Conservation (phyloP, 1,140 invertebrate species). For the Lucilia sericata region DNA sequence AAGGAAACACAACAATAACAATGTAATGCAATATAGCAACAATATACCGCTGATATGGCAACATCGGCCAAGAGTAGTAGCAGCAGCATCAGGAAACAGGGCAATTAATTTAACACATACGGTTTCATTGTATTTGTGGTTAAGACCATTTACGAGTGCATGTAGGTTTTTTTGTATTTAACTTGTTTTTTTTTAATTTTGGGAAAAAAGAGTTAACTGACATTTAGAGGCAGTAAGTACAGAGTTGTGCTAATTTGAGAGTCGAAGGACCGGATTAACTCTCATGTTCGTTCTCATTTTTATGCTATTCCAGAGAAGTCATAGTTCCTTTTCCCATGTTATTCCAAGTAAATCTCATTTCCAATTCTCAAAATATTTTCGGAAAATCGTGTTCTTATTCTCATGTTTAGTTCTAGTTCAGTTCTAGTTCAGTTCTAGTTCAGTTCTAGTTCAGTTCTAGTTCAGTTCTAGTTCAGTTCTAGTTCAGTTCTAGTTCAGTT, state of each 20-base stretch:
- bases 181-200: background rate
- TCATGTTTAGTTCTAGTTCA: too few species aligned
- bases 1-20: background rate
- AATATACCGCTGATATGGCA: slow-evolving; percentile 16
- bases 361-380: too few species aligned
- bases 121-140: slow-evolving; percentile 62
- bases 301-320: background rate
- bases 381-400: too few species aligned
- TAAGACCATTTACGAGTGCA: slow-evolving; percentile 48
- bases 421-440: too few species aligned
- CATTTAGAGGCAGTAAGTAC: background rate
- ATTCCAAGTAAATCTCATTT: too few species aligned
- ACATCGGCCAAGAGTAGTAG: background rate
- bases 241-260: background rate
- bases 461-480: too few species aligned
- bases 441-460: too few species aligned
- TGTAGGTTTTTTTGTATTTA: background rate
- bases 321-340: too few species aligned
- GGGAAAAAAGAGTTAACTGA: background rate
- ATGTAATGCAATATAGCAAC: background rate
- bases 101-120: slow-evolving; percentile 64
- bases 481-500: too few species aligned
- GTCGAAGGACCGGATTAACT: too few species aligned
- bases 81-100: slow-evolving; percentile 48
- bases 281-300: too few species aligned